A percentile compares a stretch with the other conserved stretches of the same genome.
phyloP scores from a whole-genome alignment of 53 echinoderm and acorn worm genomes.

The Pentamera pediparva region DNA sequence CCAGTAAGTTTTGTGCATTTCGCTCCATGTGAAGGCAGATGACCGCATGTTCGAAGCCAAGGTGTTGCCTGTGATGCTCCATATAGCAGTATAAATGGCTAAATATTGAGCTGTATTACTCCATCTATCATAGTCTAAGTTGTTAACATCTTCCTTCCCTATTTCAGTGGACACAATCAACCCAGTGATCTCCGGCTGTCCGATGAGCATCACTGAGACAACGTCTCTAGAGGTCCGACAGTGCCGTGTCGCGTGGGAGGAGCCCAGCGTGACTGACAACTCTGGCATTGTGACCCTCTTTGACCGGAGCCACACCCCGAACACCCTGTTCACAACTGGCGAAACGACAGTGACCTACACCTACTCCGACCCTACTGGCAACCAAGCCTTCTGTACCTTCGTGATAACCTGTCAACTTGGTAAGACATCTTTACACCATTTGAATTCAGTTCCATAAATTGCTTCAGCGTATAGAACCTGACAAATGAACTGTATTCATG shows the following conservation, averaged over 20 bases:
- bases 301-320: conserved; percentile 15
- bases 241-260: conserved; percentile 46
- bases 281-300: conserved; percentile 16
- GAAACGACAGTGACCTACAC: conserved; percentile 46
- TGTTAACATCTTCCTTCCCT: not conserved
- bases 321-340: conserved; percentile 26
- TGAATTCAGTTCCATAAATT: too few species aligned
- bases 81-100: too few species aligned
- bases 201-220: conserved; percentile 41
- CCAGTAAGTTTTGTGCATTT: too few species aligned
- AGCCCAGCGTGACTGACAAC: conserved; percentile 49
- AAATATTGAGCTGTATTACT: too few species aligned
- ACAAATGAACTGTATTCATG: too few species aligned
- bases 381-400: conserved; percentile 50
- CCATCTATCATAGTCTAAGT: not conserved
- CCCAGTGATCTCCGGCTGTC: conserved; percentile 41
- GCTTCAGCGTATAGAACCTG: too few species aligned
- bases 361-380: conserved; percentile 52
- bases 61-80: too few species aligned
- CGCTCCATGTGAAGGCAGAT: too few species aligned
- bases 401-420: conserved; percentile 32
- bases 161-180: conserved; percentile 1
- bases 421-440: not conserved
- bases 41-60: too few species aligned
- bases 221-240: conserved; percentile 34